phyloP scores from a whole-genome alignment of 2,888 invertebrate species.

The Frankliniella fusca region DNA sequence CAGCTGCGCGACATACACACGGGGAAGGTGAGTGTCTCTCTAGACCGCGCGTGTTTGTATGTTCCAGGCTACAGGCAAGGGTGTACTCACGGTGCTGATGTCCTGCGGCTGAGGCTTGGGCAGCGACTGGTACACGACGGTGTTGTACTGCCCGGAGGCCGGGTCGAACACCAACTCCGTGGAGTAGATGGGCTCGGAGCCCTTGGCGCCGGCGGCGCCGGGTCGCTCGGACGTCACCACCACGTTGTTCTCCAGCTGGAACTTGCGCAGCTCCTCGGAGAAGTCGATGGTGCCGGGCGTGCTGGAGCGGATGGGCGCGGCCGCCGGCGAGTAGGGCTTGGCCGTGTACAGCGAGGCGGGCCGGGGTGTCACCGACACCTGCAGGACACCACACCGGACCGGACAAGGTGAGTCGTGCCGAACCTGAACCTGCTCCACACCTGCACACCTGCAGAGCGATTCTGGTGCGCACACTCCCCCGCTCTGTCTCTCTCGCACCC shows the following conservation, averaged over 20 bases:
- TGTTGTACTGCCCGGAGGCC: slow-evolving; percentile 70
- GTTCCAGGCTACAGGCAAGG: no score
- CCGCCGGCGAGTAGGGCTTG: neutral
- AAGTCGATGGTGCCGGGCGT: slow-evolving; percentile 52
- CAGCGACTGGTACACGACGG: slow-evolving; percentile 69
- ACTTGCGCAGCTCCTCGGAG: slow-evolving; percentile 70
- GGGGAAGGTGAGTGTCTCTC: no score
- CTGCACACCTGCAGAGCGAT: no score
- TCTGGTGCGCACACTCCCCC: no score
- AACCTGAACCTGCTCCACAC: no score
- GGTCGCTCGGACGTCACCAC: slow-evolving; percentile 46
- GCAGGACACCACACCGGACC: neutral
- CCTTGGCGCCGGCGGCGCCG: slow-evolving; percentile 39
- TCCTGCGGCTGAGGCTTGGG: slow-evolving; percentile 63
- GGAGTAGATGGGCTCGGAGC: slow-evolving; percentile 66
- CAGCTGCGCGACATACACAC: slow-evolving; percentile 54
- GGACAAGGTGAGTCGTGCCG: neutral
- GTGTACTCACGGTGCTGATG: slow-evolving; percentile 30
- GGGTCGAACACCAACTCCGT: slow-evolving; percentile 75
- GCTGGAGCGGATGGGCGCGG: slow-evolving; percentile 35
- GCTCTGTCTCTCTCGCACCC: no score
- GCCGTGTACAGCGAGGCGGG: slow-evolving; percentile 27
- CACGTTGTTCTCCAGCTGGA: slow-evolving; percentile 62
- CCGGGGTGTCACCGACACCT: slow-evolving; percentile 29
- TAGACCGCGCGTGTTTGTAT: no score